Conservation (phyloP, 2,888 invertebrate genomes). For the Cheiracanthium punctorium region DNA sequence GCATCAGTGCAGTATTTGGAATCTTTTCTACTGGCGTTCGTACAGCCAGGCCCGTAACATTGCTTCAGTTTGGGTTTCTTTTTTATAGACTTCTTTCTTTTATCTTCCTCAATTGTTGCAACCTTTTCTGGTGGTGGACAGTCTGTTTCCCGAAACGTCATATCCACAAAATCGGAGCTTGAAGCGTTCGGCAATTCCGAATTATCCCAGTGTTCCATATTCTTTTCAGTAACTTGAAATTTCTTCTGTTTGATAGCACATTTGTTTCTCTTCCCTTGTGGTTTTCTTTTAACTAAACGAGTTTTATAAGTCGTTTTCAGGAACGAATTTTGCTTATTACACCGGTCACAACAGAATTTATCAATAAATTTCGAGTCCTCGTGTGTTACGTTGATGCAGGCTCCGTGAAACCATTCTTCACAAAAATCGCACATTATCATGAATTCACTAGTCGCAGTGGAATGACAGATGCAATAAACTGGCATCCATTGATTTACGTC, state of each 20-base stretch:
- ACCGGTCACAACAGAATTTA: conserved; percentile 24
- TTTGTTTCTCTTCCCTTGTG: too few species aligned
- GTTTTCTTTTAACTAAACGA: too few species aligned
- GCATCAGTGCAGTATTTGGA: conserved; percentile 52
- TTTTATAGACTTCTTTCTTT: not conserved
- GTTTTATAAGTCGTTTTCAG: conserved; percentile 33
- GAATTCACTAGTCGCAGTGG: conserved; percentile 93
- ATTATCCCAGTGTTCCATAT: too few species aligned
- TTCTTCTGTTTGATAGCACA: not conserved
- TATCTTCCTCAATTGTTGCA: not conserved
- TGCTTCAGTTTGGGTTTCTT: not conserved
- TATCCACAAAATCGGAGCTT: too few species aligned
- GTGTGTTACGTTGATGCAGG: conserved; percentile 85
- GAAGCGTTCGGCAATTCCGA: too few species aligned
- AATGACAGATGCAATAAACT: conserved; percentile 94
- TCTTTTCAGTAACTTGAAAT: too few species aligned
- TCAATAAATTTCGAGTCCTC: conserved; percentile 18
- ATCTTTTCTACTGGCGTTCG: conserved; percentile 6
- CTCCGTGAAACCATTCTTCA: conserved; percentile 99
- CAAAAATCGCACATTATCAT: conserved; percentile 99
- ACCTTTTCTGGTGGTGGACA: not conserved
- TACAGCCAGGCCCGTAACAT: conserved; percentile 44
- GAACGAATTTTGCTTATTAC: conserved; percentile 4
- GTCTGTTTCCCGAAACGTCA: not conserved
- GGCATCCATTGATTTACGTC: too few species aligned